Base-by-base conservation (phyloP, 2,113 vertebrate genomes). In the Eolophus roseicapilla region DNA sequence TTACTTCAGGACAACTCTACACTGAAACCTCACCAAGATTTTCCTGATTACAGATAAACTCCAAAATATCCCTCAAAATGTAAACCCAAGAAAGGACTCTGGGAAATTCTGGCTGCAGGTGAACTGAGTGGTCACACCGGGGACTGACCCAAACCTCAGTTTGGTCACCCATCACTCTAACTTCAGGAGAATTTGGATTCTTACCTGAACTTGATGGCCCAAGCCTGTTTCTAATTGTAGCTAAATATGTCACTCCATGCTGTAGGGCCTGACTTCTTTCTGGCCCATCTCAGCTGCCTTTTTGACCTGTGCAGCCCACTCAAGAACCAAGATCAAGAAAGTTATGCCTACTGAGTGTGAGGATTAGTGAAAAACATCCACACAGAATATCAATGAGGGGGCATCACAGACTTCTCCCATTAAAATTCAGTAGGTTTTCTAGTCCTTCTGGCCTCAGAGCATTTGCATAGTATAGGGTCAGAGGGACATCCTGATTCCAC, bases 401-500 rank as follows among this genome's bases (percentile, higher is more conserved):
- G 53, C 67, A 83, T 78, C 60, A n/a, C 76, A 77, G 31, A 62
- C 82, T 88, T 60, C 60, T 75, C 57, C 62, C 91, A 95, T 95
- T 97, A 96, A 95, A 94, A 96, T 93, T 95, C 96, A 91, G 92
- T 37, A 92, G 95, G 88, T 90, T 94, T 96, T 87, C 41, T 8
- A 74, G 94, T 95, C 70, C 77, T 75, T 50, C 88, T 91, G 95
- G 88, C 41, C 87, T 90, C 5, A 0, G 69, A 90, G 83, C 57
- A 93, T 96, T 94, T 96, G 95, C 92, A 94, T 80, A 95, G 92
- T 57, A 76, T 86, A 89, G 97, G 97, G 96, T 97, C 97, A 97
- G 65, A 68, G 65, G 71, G 92, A 89, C 92, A 94, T 71, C 78
- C 92, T 65, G 95, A 78, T 95, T 92, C 82, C 76, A 85, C 83